Percentiles rank a stretch among this genome's conserved stretches.
phyloP scores from a whole-genome alignment of 2,888 invertebrate genomes.

The Muschampia plurimacula region DNA sequence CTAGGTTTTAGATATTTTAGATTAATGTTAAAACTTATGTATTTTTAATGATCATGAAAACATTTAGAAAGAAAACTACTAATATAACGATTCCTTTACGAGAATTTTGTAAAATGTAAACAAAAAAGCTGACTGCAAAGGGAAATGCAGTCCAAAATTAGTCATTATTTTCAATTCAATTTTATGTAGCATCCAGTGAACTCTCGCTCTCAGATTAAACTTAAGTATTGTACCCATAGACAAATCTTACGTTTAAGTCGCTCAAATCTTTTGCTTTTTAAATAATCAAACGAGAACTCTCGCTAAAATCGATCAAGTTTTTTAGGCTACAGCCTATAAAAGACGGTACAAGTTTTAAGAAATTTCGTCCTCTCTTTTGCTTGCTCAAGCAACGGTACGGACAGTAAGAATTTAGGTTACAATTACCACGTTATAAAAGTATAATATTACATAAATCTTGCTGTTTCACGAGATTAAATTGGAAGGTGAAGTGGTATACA shows the following conservation, averaged over 20 bases:
- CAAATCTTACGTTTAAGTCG: no score
- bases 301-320: neutral
- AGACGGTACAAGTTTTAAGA: neutral
- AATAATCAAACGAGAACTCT: neutral
- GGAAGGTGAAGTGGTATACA: conserved; percentile 30
- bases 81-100: no score
- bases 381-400: neutral
- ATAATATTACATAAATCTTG: conserved; percentile 31
- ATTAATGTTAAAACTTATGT: conserved; percentile 14
- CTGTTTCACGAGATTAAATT: conserved; percentile 39
- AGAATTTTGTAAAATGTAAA: no score
- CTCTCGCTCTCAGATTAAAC: no score
- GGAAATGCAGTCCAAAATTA: no score
- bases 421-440: conserved; percentile 27
- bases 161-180: no score
- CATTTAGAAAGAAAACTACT: no score
- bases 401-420: conserved; percentile 22
- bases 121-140: no score
- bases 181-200: no score
- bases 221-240: no score
- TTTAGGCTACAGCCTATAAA: neutral
- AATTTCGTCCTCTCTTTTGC: neutral
- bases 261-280: neutral
- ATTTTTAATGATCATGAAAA: no score
- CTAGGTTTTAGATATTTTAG: conserved; percentile 1